Conservation (phyloP, 2,888 invertebrate genomes). For the Hirtodrosophila cameraria region DNA sequence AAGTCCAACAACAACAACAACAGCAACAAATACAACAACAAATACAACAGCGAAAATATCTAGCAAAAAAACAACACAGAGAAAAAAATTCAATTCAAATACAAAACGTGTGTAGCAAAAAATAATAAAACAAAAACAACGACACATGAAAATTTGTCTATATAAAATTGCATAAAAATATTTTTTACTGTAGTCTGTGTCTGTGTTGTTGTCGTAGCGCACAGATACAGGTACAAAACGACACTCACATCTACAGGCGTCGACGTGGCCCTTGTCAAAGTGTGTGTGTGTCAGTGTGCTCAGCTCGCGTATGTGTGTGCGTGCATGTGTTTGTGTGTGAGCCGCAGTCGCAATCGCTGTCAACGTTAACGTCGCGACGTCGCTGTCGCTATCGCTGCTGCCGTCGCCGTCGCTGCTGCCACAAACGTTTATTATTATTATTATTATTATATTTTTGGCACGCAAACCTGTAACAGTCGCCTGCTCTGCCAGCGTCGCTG, state of each 20-base stretch:
- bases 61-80: constrained; percentile 52
- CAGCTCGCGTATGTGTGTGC: constrained; percentile 30
- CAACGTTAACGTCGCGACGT: constrained; percentile 13
- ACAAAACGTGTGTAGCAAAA: constrained; percentile 77
- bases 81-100: constrained; percentile 69
- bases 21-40: constrained; percentile 36
- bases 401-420: constrained; percentile 19
- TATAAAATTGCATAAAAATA: constrained; percentile 80
- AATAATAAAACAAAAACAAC: constrained; percentile 54
- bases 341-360: constrained; percentile 53
- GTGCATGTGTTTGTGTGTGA: constrained; percentile 45
- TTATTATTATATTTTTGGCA: constrained; percentile 69
- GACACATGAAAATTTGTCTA: constrained; percentile 66
- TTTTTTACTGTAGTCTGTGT: constrained; percentile 66
- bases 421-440: constrained; percentile 63
- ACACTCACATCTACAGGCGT: constrained; percentile 55
- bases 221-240: constrained; percentile 57
- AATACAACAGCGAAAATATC: constrained; percentile 57
- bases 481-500: constrained; percentile 42
- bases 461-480: constrained; percentile 72
- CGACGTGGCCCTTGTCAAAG: constrained; percentile 69
- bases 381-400: constrained; percentile 4
- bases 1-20: constrained; percentile 59
- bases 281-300: constrained; percentile 47
- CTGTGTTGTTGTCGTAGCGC: constrained; percentile 53